phyloP scores from a whole-genome alignment of 2,797 vertebrate species.

The Dermochelys coriacea region DNA sequence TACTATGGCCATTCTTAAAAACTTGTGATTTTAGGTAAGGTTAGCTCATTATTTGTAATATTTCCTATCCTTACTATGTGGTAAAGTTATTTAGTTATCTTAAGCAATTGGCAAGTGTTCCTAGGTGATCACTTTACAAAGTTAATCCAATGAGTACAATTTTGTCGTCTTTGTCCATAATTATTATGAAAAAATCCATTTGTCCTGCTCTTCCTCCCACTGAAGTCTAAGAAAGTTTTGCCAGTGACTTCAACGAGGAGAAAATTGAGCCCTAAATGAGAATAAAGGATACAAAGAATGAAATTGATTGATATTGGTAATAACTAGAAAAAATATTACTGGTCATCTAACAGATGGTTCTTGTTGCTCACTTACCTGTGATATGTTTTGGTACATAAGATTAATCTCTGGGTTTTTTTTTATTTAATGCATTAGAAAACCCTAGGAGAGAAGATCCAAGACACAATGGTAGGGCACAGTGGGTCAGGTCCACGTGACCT shows the following conservation, averaged over 20 bases:
- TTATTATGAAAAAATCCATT: slow-evolving; percentile 51
- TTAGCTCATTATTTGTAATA: neutral
- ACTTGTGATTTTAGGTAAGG: neutral
- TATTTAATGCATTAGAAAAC: slow-evolving; percentile 85
- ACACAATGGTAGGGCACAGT: slow-evolving; percentile 77
- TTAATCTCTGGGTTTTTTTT: slow-evolving; percentile 74
- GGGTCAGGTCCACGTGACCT: slow-evolving; percentile 84
- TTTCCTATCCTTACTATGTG: neutral
- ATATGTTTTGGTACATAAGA: slow-evolving; percentile 49
- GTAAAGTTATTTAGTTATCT: neutral
- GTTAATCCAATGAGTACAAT: neutral
- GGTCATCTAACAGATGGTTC: slow-evolving; percentile 39
- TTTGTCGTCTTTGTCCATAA: slow-evolving; percentile 24
- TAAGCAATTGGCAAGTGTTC: neutral
- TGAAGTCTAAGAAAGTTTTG: slow-evolving; percentile 33
- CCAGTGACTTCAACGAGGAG: slow-evolving; percentile 9
- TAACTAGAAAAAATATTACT: slow-evolving; percentile 8
- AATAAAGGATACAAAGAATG: slow-evolving; percentile 38
- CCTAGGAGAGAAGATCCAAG: slow-evolving; percentile 86
- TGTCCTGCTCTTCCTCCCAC: slow-evolving; percentile 18
- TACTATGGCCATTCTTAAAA: neutral
- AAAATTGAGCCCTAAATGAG: neutral
- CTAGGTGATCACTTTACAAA: slow-evolving; percentile 11
- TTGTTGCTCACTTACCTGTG: slow-evolving; percentile 50
- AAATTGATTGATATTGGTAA: slow-evolving; percentile 39